A percentile compares a stretch with the other conserved stretches of the same genome.
Evolutionary conservation across 1,140 invertebrate genomes (phyloP).

Genomic region (Drosophila dunni): DNA sequence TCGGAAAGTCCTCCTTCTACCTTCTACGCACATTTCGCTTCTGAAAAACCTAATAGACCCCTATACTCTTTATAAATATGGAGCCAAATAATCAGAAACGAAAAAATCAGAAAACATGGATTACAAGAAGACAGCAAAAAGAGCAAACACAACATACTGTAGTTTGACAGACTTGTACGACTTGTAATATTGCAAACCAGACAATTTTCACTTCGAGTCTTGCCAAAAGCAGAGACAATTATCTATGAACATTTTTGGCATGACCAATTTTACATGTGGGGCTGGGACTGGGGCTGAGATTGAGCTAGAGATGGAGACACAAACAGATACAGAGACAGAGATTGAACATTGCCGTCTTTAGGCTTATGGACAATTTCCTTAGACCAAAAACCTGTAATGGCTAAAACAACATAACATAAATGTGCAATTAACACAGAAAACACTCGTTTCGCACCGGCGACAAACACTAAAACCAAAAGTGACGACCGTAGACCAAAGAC

Average conservation of each 20-base stretch:
- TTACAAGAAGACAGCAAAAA: conserved; percentile 31
- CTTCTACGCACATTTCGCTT: too few species aligned
- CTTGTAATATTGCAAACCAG: conserved; percentile 8
- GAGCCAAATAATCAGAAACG: not conserved
- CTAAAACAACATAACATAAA: conserved; percentile 54
- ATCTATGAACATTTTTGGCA: conserved; percentile 62
- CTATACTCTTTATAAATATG: too few species aligned
- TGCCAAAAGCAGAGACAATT: conserved; percentile 68
- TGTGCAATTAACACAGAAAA: conserved; percentile 67
- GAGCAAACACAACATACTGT: conserved; percentile 2
- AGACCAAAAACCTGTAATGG: conserved; percentile 46
- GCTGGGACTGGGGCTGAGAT: not conserved
- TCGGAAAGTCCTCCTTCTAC: too few species aligned
- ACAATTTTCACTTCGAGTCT: conserved; percentile 69
- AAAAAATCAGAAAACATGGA: conserved; percentile 50
- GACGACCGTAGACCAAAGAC: conserved; percentile 10
- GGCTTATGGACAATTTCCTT: conserved; percentile 58
- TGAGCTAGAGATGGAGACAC: too few species aligned
- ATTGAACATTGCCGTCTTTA: conserved; percentile 18
- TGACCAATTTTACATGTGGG: conserved; percentile 43
- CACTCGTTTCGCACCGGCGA: conserved; percentile 28
- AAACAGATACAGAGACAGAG: not conserved
- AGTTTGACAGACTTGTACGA: not conserved
- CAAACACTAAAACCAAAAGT: conserved; percentile 41
- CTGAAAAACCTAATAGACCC: too few species aligned